Evolutionary conservation across 2,888 invertebrate genomes (phyloP), one percentile per base, ranked within the genome.

Genomic region (Aleiodes testaceus): DNA sequence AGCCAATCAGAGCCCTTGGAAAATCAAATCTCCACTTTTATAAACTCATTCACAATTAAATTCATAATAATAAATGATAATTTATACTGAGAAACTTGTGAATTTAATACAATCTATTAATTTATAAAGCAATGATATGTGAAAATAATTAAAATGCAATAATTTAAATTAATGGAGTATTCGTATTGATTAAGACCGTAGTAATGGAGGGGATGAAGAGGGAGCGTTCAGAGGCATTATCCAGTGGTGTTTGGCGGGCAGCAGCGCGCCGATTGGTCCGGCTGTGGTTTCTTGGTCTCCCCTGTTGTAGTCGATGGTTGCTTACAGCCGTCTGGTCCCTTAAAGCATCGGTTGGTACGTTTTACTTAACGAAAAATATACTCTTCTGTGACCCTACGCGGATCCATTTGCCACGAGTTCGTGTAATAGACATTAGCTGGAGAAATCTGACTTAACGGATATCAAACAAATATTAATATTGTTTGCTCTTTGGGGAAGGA

Each of bases 281-380:
- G 63, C 30, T 36, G 64, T 42, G 16, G 53, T 59, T 44, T 66
- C 69, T 61, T 69, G 68, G 63, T 73, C 71, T 49, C 70, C 79
- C 77, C 66, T 75, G 18, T 55, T 55, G 71, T 79, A 79, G 81
- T 81, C 77, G 78, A 80, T 81, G 83, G 77, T 81, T 80, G 78
- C 77, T 80, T 59, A 78, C 75, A 81, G 80, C 76, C 75, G 80
- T 81, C 76, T 81, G 83, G 77, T 75, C 66, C 79, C 53, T 53
- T 26, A 53, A 53, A 83, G 82, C 83, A 82, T 82, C 81, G 82
- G 81, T 83, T 81, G 77, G 78, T 81, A 78, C 83, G 75, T 83
- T 82, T 83, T 79, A 78, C 74, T 64, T 72, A 79, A 78, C 80
- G 82, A 83, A 84, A 26, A 26, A 26, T 53, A 84, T 80, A 80